phyloP scores from a whole-genome alignment of 2,113 vertebrate species.

The Todiramphus saurophagus region DNA sequence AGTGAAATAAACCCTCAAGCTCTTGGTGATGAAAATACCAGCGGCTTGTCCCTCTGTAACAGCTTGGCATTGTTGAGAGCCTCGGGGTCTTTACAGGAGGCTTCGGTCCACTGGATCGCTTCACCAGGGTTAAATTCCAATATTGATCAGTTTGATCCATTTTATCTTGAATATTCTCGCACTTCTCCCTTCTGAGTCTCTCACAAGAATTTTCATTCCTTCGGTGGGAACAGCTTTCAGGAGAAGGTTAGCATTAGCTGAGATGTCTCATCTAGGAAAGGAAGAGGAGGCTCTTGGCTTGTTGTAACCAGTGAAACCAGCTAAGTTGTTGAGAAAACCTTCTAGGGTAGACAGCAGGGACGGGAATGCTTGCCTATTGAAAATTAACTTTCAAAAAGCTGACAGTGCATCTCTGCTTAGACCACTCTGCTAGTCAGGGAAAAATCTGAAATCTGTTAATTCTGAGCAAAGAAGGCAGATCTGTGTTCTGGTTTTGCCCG shows the following conservation, averaged over 20 bases:
- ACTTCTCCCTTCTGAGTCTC: neutral
- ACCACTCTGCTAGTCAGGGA: neutral
- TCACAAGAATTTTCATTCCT: neutral
- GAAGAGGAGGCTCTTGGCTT: neutral
- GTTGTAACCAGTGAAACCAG: neutral
- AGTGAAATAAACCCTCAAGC: neutral
- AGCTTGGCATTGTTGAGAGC: neutral
- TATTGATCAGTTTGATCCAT: neutral
- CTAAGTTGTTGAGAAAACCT: neutral
- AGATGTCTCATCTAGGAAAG: neutral
- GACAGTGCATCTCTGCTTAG: neutral
- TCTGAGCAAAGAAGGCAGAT: neutral
- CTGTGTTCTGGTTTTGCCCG: neutral
- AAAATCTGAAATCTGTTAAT: neutral
- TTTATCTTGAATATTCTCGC: neutral
- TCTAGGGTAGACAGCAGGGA: neutral
- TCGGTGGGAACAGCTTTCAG: neutral
- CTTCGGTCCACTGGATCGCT: neutral
- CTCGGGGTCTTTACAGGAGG: neutral
- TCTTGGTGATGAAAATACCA: neutral
- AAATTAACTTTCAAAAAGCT: neutral
- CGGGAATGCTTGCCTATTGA: neutral
- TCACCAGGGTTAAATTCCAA: neutral
- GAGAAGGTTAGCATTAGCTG: neutral
- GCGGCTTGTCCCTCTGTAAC: neutral